phyloP scores from a whole-genome alignment of 2,797 vertebrate genomes.

The Pseudochirops corinnae region DNA sequence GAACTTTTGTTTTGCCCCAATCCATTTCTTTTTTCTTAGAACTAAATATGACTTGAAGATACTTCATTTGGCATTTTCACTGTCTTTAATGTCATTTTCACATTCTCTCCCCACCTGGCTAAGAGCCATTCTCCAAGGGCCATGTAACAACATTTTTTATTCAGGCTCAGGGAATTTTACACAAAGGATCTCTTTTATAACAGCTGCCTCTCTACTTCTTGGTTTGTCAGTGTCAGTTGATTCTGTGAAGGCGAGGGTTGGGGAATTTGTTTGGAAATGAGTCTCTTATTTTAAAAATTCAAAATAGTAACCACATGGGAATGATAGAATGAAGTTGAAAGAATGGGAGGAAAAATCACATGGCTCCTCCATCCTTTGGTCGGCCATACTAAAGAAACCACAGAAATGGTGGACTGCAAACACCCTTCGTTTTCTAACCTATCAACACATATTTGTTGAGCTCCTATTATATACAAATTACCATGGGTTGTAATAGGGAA shows the following conservation, averaged over 20 bases:
- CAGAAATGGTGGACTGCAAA: not conserved
- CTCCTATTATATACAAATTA: not conserved
- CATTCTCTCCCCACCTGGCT: not conserved
- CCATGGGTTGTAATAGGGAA: not conserved
- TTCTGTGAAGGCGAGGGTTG: not conserved
- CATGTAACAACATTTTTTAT: not conserved
- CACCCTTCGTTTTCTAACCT: not conserved
- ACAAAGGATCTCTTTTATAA: not conserved
- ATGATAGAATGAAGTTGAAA: not conserved
- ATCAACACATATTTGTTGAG: not conserved
- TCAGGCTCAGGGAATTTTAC: not conserved
- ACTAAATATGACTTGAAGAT: not conserved
- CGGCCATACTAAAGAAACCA: not conserved
- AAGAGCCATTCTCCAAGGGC: not conserved
- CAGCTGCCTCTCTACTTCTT: not conserved
- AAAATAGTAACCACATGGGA: not conserved
- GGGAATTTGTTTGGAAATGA: conserved; percentile 1
- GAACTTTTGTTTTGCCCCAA: not conserved
- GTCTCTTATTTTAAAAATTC: not conserved
- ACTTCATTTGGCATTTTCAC: not conserved
- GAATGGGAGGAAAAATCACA: not conserved
- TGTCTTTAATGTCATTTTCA: not conserved
- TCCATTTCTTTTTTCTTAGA: not conserved
- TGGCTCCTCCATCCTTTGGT: not conserved
- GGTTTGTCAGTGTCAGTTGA: not conserved